A percentile compares a stretch with the other conserved stretches of the same genome.
These are phyloP conservation scores for Thaleichthys pacificus DNA, from an alignment of 2,797 vertebrate genomes.

Conservation along the genomic window DNA sequence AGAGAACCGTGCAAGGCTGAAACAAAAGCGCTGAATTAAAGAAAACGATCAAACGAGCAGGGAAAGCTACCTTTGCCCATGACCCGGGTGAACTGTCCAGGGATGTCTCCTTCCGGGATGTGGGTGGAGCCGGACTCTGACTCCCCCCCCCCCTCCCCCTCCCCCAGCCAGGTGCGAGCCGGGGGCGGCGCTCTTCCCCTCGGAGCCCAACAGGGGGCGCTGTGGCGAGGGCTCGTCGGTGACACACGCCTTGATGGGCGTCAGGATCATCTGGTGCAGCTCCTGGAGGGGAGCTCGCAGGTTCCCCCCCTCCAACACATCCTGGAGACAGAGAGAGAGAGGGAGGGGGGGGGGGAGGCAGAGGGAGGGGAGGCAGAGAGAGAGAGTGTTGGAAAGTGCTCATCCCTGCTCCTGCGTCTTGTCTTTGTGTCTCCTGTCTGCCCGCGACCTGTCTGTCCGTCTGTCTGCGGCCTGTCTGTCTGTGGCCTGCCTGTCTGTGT, in stretches of 20 bases:
- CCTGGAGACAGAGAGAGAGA: neutral
- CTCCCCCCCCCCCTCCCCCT: conserved; percentile 85
- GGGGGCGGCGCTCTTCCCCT: conserved; percentile 67
- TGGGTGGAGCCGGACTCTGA: conserved; percentile 79
- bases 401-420: no score
- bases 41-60: neutral
- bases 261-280: conserved; percentile 97
- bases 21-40: neutral
- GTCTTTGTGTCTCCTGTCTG: no score
- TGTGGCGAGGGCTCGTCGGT: conserved; percentile 76
- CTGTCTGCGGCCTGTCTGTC: no score
- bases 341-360: neutral
- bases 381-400: neutral
- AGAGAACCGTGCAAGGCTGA: neutral
- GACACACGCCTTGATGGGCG: conserved; percentile 89
- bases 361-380: neutral
- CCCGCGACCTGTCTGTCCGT: no score
- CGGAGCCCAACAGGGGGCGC: conserved; percentile 74
- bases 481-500: no score
- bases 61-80: conserved; percentile 93
- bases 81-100: conserved; percentile 94
- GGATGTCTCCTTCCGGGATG: conserved; percentile 89
- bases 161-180: conserved; percentile 82
- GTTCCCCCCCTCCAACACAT: conserved; percentile 79
- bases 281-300: conserved; percentile 90